Evolutionary conservation across 92 coral and sea anemone genomes (phyloP).

Genomic region (Phenganax marumi): DNA sequence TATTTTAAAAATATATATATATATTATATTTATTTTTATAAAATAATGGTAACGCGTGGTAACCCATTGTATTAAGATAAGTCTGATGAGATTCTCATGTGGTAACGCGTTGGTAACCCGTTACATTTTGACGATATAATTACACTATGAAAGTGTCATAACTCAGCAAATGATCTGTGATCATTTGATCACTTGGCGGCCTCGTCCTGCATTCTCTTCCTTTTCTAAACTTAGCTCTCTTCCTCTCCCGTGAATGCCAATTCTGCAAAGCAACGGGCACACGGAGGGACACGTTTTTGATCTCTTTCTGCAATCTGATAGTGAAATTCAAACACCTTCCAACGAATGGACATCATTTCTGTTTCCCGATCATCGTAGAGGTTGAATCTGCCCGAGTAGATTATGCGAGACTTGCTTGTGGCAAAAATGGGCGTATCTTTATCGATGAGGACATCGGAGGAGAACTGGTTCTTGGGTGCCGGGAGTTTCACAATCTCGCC

Average conservation of each 20-base stretch:
- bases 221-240: not conserved
- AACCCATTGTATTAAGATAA: not conserved
- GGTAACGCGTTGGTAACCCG: not conserved
- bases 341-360: not conserved
- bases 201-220: not conserved
- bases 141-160: not conserved
- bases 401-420: constrained; percentile 6
- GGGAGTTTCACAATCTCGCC: constrained; percentile 16
- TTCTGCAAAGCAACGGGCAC: constrained; percentile 13
- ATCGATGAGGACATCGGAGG: not conserved
- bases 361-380: not conserved
- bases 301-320: not conserved
- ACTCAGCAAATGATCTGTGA: not conserved
- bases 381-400: not conserved
- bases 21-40: not conserved
- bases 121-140: not conserved
- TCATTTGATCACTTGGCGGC: not conserved
- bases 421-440: not conserved
- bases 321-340: constrained; percentile 7
- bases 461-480: constrained; percentile 19
- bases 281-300: not conserved
- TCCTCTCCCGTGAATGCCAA: not conserved
- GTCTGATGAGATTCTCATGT: not conserved
- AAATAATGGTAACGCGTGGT: not conserved
- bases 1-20: constrained; percentile 7